These are phyloP conservation scores for Pyrgus malvae DNA, from an alignment of 2,888 invertebrate genomes.

Conservation along the genomic window DNA sequence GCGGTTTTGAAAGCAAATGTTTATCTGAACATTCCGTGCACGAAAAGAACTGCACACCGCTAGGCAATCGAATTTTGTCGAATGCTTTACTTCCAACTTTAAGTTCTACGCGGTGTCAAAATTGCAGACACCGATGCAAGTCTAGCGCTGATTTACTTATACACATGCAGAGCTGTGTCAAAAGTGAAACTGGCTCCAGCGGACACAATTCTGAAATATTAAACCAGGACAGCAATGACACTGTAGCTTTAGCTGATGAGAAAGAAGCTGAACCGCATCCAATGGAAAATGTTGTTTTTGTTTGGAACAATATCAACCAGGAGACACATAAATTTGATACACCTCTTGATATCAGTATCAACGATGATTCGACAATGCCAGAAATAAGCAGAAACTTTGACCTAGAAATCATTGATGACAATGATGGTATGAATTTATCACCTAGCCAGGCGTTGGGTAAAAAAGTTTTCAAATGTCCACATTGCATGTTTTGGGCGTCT, in stretches of 20 bases:
- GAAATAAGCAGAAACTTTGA: slow-evolving; percentile 60
- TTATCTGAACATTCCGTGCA: slow-evolving; percentile 91
- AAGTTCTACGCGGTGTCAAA: slow-evolving; percentile 91
- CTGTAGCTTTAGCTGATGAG: slow-evolving; percentile 50
- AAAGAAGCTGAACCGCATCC: slow-evolving; percentile 83
- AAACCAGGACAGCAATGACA: slow-evolving; percentile 56
- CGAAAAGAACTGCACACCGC: slow-evolving; percentile 84
- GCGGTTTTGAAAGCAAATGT: slow-evolving; percentile 90
- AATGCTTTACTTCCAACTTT: slow-evolving; percentile 71
- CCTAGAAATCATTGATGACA: slow-evolving; percentile 62
- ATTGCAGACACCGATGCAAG: slow-evolving; percentile 93
- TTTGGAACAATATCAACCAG: slow-evolving; percentile 87
- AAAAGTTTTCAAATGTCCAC: slow-evolving; percentile 95
- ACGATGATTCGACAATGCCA: slow-evolving; percentile 71
- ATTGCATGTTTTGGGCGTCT: slow-evolving; percentile 95
- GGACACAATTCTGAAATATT: slow-evolving; percentile 53
- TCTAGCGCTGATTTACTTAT: slow-evolving; percentile 89
- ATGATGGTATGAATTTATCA: slow-evolving; percentile 83
- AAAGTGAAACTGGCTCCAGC: slow-evolving; percentile 60
- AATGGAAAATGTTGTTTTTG: slow-evolving; percentile 91
- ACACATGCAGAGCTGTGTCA: slow-evolving; percentile 88
- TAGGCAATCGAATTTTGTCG: slow-evolving; percentile 61
- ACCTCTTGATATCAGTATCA: slow-evolving; percentile 69
- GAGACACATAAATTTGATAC: slow-evolving; percentile 62
- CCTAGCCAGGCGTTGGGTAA: slow-evolving; percentile 85